Base-by-base conservation (phyloP, 2,113 vertebrate genomes). In the Tachysurus fulvidraco region DNA sequence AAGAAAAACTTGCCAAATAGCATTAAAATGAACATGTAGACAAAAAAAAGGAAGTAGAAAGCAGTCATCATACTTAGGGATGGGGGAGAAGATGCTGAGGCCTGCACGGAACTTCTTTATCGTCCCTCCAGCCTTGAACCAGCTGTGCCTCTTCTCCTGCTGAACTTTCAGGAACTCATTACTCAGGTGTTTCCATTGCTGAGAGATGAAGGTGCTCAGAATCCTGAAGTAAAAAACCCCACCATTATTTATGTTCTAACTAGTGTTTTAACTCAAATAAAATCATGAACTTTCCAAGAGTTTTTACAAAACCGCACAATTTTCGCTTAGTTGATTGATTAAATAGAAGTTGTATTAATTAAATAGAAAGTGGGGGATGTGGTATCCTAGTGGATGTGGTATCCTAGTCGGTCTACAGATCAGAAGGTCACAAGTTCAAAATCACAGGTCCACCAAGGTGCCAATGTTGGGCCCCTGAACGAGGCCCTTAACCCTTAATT, bases 141-240 rank as follows among this genome's bases (percentile, higher is more conserved):
- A 99, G 94, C 97, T 98, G 93, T 99, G 97, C 59, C 98, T 95
- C 92, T 99, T 99, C 93, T 99, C 98, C 91, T 99, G 98, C 94
- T 99, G 98, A 80, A 96, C 97, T 92, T 99, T 99, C 89, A 99
- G 95, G 94, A 98, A 98, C 93, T 99, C 98, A 41, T 99, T 99
- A 95, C 98, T 99, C 89, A 99, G 97, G 89, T 99, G 97, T 91
- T 99, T 98, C 98, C 98, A 99, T 95, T 99, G 98, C 94, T 99
- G 98, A 8, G 98, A 97, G 0, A 97, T 98, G 93, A 99, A 99
- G 90, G 98, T 96, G 91, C 96, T 96, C 94, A 99, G 94, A 93
- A 99, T 99, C 94, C 98, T 99, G 90, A 41, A 73, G 69, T 71
- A 82, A 57, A 55, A 28, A 12, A 44, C 6, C 25, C 55, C 54